Base-by-base conservation (phyloP, 2,888 invertebrate species). In the Epiperipatus broadwayi region DNA sequence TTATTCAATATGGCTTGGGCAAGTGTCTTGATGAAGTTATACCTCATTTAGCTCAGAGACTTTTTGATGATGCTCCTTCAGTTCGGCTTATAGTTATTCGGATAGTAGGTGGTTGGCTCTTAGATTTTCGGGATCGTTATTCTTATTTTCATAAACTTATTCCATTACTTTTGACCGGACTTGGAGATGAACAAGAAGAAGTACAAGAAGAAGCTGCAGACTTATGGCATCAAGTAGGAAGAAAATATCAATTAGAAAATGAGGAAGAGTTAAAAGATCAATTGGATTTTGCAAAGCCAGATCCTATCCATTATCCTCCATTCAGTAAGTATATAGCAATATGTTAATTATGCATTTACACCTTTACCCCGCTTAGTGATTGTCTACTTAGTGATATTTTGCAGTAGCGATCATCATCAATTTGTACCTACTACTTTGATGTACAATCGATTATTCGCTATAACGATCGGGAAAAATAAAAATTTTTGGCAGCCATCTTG, bases 81-180 rank as follows among this genome's bases (percentile, higher is more conserved):
- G 87, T 89, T 0, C 68, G 91, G 32, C 60, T 56, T 46, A 76
- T 78, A 47, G 77, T 84, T 3, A 73, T 76, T 0, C 60, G 70
- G 49, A 74, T 79, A 48, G 75, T 80, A 1, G 78, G 79, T 3
- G 63, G 67, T 31, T 79, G 84, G 79, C 64, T 85, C 55, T 54
- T 78, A 19, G 68, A 71, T 39, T 70, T 85, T 40, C 67, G 67
- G 37, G 87, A 91, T 56, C 65, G 89, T 48, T 91, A 91, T 55
- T 87, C 87, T 0, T 85, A 73, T 60, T 85, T 81, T 65, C 73
- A 77, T 54, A 74, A 76, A 48, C 68, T 89, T 50, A 65, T 91
- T 47, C 89, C 91, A 0, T 59, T 89, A 8, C 60, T 87, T 3
- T 60, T 91, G 22, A 81, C 84, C 30, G 76, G 84, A 41, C 61